phyloP scores from a whole-genome alignment of 2,797 vertebrate species.

The Scleropages formosus region DNA sequence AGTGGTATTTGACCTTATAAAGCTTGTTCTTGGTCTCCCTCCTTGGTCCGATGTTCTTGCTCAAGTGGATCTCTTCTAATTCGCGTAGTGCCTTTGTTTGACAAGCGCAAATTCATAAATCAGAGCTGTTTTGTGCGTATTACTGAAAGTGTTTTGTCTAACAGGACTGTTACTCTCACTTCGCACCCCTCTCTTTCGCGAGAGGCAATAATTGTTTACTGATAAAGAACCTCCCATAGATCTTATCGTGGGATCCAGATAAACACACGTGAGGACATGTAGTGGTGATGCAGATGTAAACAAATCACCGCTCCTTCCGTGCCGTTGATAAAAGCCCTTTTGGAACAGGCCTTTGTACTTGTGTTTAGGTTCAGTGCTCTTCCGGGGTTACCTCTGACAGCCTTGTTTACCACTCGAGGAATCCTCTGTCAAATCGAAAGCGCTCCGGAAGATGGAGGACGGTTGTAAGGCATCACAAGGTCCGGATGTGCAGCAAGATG shows the following conservation, averaged over 20 bases:
- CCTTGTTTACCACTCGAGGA: conserved; percentile 3
- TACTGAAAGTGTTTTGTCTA: neutral
- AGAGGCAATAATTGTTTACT: neutral
- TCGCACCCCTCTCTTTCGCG: neutral
- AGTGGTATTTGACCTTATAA: too few species aligned
- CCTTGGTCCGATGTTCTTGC: too few species aligned
- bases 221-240: neutral
- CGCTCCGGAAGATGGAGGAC: neutral
- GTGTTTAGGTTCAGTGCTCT: conserved; percentile 33
- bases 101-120: too few species aligned
- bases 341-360: neutral
- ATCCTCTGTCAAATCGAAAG: neutral
- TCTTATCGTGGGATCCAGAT: neutral
- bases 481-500: too few species aligned
- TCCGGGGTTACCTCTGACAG: conserved; percentile 44
- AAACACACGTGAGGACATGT: neutral
- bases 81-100: too few species aligned
- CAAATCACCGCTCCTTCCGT: neutral
- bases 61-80: too few species aligned
- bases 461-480: too few species aligned
- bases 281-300: conserved; percentile 5
- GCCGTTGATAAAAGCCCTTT: neutral
- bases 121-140: neutral
- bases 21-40: too few species aligned
- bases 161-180: neutral